phyloP scores from a whole-genome alignment of 2,113 vertebrate species.

The Nannospalax galili region DNA sequence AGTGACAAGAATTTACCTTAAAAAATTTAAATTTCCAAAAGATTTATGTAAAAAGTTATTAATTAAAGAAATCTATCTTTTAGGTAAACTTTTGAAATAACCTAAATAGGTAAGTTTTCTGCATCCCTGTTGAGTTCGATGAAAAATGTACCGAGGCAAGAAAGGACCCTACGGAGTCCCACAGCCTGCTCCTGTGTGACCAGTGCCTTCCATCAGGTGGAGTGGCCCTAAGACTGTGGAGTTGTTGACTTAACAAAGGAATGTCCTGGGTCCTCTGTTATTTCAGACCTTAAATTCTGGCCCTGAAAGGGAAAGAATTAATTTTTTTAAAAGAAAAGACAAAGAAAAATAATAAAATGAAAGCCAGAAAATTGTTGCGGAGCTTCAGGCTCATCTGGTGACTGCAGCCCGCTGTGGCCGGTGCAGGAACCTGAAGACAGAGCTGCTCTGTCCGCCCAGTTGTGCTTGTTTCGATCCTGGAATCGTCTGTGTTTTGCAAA shows the following conservation, averaged over 20 bases:
- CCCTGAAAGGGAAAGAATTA: slow-evolving; percentile 13
- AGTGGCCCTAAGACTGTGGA: background rate
- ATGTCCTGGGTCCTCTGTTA: background rate
- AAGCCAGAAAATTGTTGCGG: background rate
- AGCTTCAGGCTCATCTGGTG: background rate
- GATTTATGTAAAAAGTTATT: slow-evolving; percentile 23
- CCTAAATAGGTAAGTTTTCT: background rate
- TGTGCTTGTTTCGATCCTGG: background rate
- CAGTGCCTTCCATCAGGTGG: background rate
- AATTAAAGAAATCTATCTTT: background rate
- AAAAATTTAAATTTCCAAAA: slow-evolving; percentile 15
- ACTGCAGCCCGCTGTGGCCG: rapidly evolving
- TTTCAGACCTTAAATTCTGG: slow-evolving; percentile 38
- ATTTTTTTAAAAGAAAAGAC: background rate
- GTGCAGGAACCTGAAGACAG: background rate
- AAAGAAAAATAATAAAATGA: background rate
- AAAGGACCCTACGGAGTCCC: background rate
- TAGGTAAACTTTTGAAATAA: slow-evolving; percentile 20
- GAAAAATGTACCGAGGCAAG: background rate
- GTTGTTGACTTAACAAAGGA: background rate
- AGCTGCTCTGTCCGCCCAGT: rapidly evolving
- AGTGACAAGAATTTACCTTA: background rate
- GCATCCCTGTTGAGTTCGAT: background rate
- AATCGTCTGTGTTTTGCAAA: background rate
- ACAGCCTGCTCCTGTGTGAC: background rate